Conservation (phyloP, 2,113 vertebrate genomes). For the Peromyscus leucopus region DNA sequence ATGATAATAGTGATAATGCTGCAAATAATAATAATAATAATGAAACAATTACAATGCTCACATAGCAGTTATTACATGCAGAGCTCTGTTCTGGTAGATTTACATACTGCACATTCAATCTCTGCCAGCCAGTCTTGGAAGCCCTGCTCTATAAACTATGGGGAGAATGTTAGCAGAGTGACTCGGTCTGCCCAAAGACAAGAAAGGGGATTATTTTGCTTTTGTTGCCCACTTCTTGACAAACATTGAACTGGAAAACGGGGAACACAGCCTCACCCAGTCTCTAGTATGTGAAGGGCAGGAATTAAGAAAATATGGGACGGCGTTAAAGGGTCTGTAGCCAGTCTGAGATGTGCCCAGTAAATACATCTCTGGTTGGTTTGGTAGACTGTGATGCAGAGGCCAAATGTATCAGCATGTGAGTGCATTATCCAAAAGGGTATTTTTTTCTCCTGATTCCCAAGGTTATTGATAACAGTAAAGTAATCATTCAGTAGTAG, state of each 20-base stretch:
- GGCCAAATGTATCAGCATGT: slow-evolving; percentile 1
- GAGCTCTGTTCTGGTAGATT: neutral
- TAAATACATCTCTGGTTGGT: neutral
- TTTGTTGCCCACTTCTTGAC: slow-evolving; percentile 74
- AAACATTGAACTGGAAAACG: slow-evolving; percentile 72
- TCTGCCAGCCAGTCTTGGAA: neutral
- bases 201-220: neutral
- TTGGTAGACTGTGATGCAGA: neutral
- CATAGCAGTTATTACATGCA: neutral
- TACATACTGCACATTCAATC: neutral
- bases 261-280: neutral
- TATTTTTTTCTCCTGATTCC: neutral
- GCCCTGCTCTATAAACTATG: neutral
- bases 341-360: neutral
- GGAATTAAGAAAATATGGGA: neutral
- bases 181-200: neutral
- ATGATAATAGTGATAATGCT: neutral
- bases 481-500: neutral
- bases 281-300: neutral
- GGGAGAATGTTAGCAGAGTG: neutral
- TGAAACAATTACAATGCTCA: neutral
- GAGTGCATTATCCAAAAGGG: neutral
- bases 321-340: neutral
- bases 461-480: slow-evolving; percentile 42
- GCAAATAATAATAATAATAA: neutral